Percentiles rank a stretch among this genome's conserved stretches.
Conservation (phyloP, 2,113 vertebrate species). For the Hemiprocne comata region DNA sequence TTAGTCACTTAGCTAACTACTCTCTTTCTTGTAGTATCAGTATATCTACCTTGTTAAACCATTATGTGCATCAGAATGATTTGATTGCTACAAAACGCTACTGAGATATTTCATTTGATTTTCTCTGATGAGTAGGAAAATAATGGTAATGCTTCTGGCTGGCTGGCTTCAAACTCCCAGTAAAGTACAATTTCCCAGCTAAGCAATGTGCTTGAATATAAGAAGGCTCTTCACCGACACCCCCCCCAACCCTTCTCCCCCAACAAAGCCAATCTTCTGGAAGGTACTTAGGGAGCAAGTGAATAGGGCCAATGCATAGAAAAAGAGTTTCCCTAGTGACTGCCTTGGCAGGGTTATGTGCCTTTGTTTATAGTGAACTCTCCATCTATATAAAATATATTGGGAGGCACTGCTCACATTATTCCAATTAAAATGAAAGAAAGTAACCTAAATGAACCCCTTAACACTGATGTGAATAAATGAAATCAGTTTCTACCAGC, state of each 20-base stretch:
- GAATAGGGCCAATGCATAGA: neutral
- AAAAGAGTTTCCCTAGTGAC: constrained; percentile 50
- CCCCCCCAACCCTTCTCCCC: neutral
- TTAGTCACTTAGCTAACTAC: neutral
- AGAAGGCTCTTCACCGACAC: neutral
- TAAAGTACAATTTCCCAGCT: neutral
- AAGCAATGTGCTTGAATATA: neutral
- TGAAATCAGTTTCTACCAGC: constrained; percentile 58
- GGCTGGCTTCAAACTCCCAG: neutral
- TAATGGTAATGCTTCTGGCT: neutral
- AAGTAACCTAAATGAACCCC: constrained; percentile 69
- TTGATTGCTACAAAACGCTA: neutral
- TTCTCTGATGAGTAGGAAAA: neutral
- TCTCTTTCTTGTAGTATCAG: neutral
- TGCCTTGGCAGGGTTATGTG: constrained; percentile 34
- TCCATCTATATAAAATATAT: constrained; percentile 61
- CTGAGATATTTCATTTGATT: neutral
- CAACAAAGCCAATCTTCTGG: neutral
- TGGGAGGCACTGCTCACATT: constrained; percentile 44
- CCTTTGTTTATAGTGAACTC: constrained; percentile 59
- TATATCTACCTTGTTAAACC: neutral
- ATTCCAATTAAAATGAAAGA: constrained; percentile 70
- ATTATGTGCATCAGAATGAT: neutral
- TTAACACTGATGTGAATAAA: constrained; percentile 70
- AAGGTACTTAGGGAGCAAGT: neutral